These are phyloP conservation scores for Ophion costatus DNA, from an alignment of 2,888 invertebrate genomes.

Conservation along the genomic window DNA sequence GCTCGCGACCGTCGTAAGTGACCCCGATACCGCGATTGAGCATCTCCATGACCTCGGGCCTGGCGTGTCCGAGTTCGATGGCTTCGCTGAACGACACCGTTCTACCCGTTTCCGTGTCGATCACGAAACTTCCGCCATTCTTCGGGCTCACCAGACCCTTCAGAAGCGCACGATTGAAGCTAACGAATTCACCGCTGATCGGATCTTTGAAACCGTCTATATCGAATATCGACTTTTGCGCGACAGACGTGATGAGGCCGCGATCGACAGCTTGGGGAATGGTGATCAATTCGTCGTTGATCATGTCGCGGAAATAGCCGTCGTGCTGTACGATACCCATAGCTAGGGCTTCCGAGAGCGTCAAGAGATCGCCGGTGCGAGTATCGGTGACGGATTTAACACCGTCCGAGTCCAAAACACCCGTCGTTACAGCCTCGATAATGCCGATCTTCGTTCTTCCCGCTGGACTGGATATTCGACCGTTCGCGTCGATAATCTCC, in stretches of 20 bases:
- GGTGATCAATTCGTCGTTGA: constrained; percentile 88
- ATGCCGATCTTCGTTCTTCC: constrained; percentile 91
- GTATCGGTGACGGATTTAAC: constrained; percentile 94
- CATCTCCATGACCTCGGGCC: constrained; percentile 94
- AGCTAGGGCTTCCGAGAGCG: constrained; percentile 93
- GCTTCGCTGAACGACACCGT: constrained; percentile 92
- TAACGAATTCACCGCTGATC: constrained; percentile 91
- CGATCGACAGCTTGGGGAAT: constrained; percentile 95
- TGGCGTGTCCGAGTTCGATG: constrained; percentile 90
- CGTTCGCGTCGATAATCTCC: constrained; percentile 90
- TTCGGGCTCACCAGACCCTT: constrained; percentile 91
- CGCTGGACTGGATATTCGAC: constrained; percentile 92
- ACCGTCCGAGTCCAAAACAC: constrained; percentile 93
- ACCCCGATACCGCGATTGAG: constrained; percentile 93
- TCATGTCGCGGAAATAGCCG: constrained; percentile 89
- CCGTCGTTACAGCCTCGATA: constrained; percentile 93
- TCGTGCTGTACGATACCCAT: constrained; percentile 91
- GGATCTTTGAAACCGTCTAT: constrained; percentile 96
- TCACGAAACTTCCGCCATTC: constrained; percentile 88
- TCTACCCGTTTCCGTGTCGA: constrained; percentile 90
- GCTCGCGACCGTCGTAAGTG: constrained; percentile 89
- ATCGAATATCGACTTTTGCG: constrained; percentile 95
- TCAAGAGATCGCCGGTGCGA: constrained; percentile 91
- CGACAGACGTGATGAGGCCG: constrained; percentile 94
- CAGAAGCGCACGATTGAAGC: constrained; percentile 92